Conservation (phyloP, 2,113 vertebrate genomes). For the Pollachius pollachius region DNA sequence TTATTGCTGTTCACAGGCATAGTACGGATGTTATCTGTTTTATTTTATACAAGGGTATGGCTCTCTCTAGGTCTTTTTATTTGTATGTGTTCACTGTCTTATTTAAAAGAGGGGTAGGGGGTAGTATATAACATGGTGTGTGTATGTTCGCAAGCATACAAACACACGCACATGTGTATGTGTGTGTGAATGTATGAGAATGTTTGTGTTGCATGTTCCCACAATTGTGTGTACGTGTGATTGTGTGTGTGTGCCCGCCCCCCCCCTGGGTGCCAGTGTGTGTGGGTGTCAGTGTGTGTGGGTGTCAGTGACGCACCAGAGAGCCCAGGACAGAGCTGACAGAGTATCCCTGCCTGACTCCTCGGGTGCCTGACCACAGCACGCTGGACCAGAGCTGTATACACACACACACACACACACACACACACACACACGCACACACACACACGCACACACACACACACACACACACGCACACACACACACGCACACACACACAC, state of each 20-base stretch:
- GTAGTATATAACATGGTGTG: too few species aligned
- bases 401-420: slow-evolving; percentile 21
- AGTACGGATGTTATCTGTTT: too few species aligned
- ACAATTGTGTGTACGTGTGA: slow-evolving; percentile 3
- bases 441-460: neutral
- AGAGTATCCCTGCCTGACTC: slow-evolving; percentile 33
- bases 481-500: too few species aligned
- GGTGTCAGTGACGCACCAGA: slow-evolving; percentile 39
- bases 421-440: slow-evolving; percentile 13
- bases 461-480: too few species aligned
- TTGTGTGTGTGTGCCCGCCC: slow-evolving; percentile 4
- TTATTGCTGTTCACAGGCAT: too few species aligned
- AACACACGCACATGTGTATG: slow-evolving; percentile 93
- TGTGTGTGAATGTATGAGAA: slow-evolving; percentile 90
- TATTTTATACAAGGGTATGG: too few species aligned
- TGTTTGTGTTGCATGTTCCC: neutral
- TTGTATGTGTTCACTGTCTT: too few species aligned
- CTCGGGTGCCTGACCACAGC: slow-evolving; percentile 33
- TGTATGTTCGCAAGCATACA: neutral
- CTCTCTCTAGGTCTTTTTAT: too few species aligned
- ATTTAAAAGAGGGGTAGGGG: too few species aligned
- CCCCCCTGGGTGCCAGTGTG: neutral
- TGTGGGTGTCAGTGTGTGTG: slow-evolving; percentile 15
- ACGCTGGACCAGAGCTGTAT: slow-evolving; percentile 1
- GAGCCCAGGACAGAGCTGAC: slow-evolving; percentile 44